A percentile compares a stretch with the other conserved stretches of the same genome.
Conservation (phyloP, 2,888 invertebrate species). For the Oligia latruncula region DNA sequence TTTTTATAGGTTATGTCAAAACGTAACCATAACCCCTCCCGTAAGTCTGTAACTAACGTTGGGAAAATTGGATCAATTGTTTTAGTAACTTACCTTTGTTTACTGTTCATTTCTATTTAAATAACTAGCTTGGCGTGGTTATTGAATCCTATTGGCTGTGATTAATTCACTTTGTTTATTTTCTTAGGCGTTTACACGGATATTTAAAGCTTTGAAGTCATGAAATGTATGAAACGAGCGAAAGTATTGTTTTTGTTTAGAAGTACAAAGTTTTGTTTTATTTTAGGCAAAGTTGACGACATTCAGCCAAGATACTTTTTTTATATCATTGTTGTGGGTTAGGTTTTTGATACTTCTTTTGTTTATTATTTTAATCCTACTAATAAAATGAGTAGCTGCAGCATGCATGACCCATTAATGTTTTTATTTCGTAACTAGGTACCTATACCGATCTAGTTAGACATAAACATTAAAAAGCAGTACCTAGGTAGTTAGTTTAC, state of each 20-base stretch:
- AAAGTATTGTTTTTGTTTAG: background rate
- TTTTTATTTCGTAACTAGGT: slow-evolving; percentile 1
- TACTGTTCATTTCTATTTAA: slow-evolving; percentile 34
- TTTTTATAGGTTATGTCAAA: slow-evolving; percentile 66
- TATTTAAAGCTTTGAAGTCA: slow-evolving; percentile 2
- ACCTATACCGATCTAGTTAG: background rate
- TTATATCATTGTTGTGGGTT: background rate
- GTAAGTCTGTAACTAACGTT: slow-evolving; percentile 2
- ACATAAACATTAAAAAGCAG: background rate
- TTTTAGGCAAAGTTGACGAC: slow-evolving; percentile 26
- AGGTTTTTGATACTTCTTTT: background rate
- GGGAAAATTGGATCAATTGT: slow-evolving; percentile 33
- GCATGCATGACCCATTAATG: background rate
- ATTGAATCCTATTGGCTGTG: slow-evolving; percentile 23
- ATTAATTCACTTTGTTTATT: slow-evolving; percentile 40
- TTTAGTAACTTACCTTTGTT: slow-evolving; percentile 40
- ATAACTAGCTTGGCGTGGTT: slow-evolving; percentile 27
- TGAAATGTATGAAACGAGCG: slow-evolving; percentile 2
- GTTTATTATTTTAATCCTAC: background rate
- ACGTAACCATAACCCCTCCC: slow-evolving; percentile 10
- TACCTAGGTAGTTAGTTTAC: background rate
- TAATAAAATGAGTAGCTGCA: background rate
- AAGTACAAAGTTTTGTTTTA: slow-evolving; percentile 46
- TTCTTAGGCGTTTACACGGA: background rate
- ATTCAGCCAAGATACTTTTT: slow-evolving; percentile 31